Evolutionary conservation across 1,140 invertebrate genomes (phyloP), one percentile per base, ranked within the genome.

Genomic region (Himalopsyche phryganea): DNA sequence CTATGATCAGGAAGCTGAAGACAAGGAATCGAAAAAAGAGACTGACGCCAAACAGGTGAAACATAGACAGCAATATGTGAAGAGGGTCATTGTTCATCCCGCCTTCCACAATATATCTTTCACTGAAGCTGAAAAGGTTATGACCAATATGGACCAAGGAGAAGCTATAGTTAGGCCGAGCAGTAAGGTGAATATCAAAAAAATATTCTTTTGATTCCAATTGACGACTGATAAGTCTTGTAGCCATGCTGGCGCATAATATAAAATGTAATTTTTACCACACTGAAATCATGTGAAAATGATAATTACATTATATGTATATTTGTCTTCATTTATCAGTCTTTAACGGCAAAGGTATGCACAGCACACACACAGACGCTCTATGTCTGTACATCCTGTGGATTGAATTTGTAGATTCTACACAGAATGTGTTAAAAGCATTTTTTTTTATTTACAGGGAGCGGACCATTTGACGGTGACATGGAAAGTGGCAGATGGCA

Each of bases 61-160:
- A 69, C 80, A 87, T 66, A 75, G 87, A 35, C 85, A 89, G 72
- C 90, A 87, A 41, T 95, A 90, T 71, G 88, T 96, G 0, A 98
- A 98, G 66, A 81, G 98, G 6, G 95, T 99, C 0, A 99, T 99
- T 53, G 91, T 96, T 13, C 98, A 99, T 81, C 96, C 95, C 0
- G 88, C 91, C 0, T 99, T 99, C 78, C 90, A 98, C 64, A 99
- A 99, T 71, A 94, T 98, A 59, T 91, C 90, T 9, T 99, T 90
- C 71, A 83, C 86, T 0, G 93, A 98, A 68, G 91, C 93, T 1
- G 93, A 97, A 66, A 92, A 93, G 68, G 73, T 96, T 35, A 88
- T 99, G 83, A 83, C 84, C 6, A 85, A 84, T 13, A 91, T 98
- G 86, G 94, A 96, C 63, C 93, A 97, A 75, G 97, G 97, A 5